Evolutionary conservation across 2,797 vertebrate genomes (phyloP), one percentile per base, ranked within the genome.

Genomic region (Sebastes matsubarae): DNA sequence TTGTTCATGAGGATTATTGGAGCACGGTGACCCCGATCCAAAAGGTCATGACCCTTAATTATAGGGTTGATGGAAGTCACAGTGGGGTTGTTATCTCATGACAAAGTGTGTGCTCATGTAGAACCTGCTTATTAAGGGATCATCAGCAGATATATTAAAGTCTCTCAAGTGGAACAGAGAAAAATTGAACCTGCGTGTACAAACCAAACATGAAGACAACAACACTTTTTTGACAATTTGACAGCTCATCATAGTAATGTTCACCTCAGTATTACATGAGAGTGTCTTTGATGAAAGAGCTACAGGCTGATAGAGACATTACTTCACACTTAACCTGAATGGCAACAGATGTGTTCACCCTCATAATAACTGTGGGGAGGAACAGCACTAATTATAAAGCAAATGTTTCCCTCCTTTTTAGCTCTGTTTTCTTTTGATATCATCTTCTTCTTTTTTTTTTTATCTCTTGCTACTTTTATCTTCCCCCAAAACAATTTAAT

Each of bases 41-140:
- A 74, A 75, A 71, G 55, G 34, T 80, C 63, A 55, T 67, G 50
- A 68, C 68, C 46, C 29, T 66, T 16, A 80, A 79, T 72, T 30
- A 82, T 0, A 72, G 61, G n/a, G 22, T 30, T 61, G 52, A 25
- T 12, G 13, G 32, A 59, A 34, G 54, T 59, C 59, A 68, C 4
- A 12, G n/a, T 50, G 24, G 24, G 50, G 32, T 50, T 22, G 5
- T 50, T 22, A 22, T 70, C 3, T 61, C 72, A 79, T 66, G 50
- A 69, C 42, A 72, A 66, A 72, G 54, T 72, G 52, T 59, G 27
- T 30, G 12, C 13, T 59, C 30, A 57, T 46, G 29, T 25, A 4
- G 22, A 25, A 52, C 1, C 3, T 16, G 5, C 24, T 75, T 34
- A 68, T 81, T 77, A 68, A 79, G 16, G 16, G 34, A 69, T 75